A percentile compares a stretch with the other conserved stretches of the same genome.
Evolutionary conservation across 2,888 invertebrate species (phyloP).

Genomic region (Platycheirus albimanus): DNA sequence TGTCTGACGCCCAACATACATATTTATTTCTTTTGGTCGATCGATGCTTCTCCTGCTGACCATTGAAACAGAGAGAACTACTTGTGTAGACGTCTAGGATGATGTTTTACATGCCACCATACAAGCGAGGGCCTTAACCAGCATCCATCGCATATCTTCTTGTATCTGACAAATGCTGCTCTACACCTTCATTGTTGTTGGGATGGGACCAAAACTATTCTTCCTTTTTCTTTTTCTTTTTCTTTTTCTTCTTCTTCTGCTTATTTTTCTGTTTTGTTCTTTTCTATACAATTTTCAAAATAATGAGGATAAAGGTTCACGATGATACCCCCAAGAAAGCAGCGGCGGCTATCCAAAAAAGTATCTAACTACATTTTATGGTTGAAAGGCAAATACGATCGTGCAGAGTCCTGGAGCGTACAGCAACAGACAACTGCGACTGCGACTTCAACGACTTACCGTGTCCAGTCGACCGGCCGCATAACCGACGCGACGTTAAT

Average conservation of each 20-base stretch:
- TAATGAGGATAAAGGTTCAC: slow-evolving; percentile 57
- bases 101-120: slow-evolving; percentile 70
- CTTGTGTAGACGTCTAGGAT: slow-evolving; percentile 66
- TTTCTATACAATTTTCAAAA: slow-evolving; percentile 24
- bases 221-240: neutral
- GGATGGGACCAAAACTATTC: slow-evolving; percentile 26
- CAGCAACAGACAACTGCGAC: slow-evolving; percentile 20
- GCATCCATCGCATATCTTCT: slow-evolving; percentile 32
- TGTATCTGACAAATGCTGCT: slow-evolving; percentile 65
- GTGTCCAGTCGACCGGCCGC: neutral
- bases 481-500: slow-evolving; percentile 57
- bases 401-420: slow-evolving; percentile 69
- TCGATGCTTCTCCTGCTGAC: slow-evolving; percentile 7
- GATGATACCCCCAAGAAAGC: neutral
- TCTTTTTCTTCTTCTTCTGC: neutral
- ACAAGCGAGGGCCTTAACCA: slow-evolving; percentile 51
- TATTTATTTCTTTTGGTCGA: neutral
- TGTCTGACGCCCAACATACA: too few relatives aligned
- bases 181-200: slow-evolving; percentile 60
- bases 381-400: slow-evolving; percentile 50
- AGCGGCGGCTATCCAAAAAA: neutral
- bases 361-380: slow-evolving; percentile 31
- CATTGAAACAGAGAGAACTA: slow-evolving; percentile 31
- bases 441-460: slow-evolving; percentile 3
- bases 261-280: neutral